These are phyloP conservation scores for Thereva unica DNA, from an alignment of 2,888 invertebrate genomes.

Conservation along the genomic window DNA sequence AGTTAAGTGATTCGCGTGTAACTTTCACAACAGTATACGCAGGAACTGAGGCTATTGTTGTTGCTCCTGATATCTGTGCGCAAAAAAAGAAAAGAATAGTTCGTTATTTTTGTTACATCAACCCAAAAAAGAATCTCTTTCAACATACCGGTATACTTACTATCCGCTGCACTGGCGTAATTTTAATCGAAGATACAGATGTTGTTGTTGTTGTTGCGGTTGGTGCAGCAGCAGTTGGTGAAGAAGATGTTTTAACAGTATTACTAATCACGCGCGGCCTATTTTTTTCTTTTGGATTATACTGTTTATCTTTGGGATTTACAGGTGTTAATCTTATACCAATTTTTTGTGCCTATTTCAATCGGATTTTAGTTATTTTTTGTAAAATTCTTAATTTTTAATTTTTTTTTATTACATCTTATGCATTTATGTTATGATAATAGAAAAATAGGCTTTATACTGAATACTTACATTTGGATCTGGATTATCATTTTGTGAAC, in stretches of 20 bases:
- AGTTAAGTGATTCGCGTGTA: too few species aligned
- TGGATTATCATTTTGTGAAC: slow-evolving; percentile 48
- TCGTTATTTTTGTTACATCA: not conserved
- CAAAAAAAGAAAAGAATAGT: slow-evolving; percentile 10
- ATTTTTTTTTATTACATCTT: too few species aligned
- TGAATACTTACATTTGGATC: slow-evolving; percentile 35
- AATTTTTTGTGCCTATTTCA: slow-evolving; percentile 36
- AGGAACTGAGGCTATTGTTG: too few species aligned
- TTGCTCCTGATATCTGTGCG: slow-evolving; percentile 47
- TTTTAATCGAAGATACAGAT: slow-evolving; percentile 18
- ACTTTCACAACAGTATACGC: too few species aligned
- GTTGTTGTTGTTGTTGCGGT: slow-evolving; percentile 5
- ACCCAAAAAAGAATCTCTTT: not conserved
- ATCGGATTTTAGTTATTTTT: too few species aligned
- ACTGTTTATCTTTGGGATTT: slow-evolving; percentile 35
- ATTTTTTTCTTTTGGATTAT: slow-evolving; percentile 19
- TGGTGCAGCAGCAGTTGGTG: slow-evolving; percentile 41
- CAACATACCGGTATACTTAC: slow-evolving; percentile 51
- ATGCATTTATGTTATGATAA: too few species aligned
- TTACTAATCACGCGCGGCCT: slow-evolving; percentile 23
- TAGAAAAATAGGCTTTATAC: too few species aligned
- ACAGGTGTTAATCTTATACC: slow-evolving; percentile 37
- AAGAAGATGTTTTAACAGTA: slow-evolving; percentile 16
- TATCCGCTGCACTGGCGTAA: slow-evolving; percentile 49
- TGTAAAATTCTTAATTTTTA: too few species aligned